phyloP scores from a whole-genome alignment of 2,888 invertebrate genomes.

The Melitaea athalia region DNA sequence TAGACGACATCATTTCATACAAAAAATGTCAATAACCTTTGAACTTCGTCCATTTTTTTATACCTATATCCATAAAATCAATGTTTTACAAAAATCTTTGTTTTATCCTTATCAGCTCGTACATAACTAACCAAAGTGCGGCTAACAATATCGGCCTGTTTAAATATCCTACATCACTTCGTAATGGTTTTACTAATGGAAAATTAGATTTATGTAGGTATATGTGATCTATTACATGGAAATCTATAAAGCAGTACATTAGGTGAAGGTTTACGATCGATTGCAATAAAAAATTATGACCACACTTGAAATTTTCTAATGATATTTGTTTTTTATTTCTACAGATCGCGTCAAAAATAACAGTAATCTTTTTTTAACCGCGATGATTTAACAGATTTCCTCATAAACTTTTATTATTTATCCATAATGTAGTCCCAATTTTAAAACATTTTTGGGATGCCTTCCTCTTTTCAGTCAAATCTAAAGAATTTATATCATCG shows the following conservation, averaged over 20 bases:
- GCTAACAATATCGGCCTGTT: conserved; percentile 13
- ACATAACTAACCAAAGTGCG: conserved; percentile 5
- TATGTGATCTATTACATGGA: conserved; percentile 52
- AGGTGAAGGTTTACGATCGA: conserved; percentile 49
- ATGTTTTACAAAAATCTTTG: background rate
- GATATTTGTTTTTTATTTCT: conserved; percentile 19
- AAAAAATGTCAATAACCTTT: conserved; percentile 18
- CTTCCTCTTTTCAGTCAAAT: too few species aligned
- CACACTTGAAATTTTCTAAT: conserved; percentile 45
- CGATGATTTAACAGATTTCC: background rate
- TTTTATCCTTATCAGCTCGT: background rate
- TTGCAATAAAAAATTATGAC: conserved; percentile 44
- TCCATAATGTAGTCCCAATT: background rate
- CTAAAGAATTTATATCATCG: too few species aligned
- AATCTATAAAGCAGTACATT: conserved; percentile 61
- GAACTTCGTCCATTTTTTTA: background rate
- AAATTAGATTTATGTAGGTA: conserved; percentile 63
- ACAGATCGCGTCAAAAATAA: conserved; percentile 30
- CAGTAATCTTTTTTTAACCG: conserved; percentile 21
- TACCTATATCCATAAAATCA: background rate
- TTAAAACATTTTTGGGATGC: too few species aligned
- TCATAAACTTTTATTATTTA: background rate
- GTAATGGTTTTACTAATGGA: conserved; percentile 62
- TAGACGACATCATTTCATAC: background rate
- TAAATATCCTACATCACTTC: conserved; percentile 25